Evolutionary conservation across 2,888 invertebrate species (phyloP).

Genomic region (Sinhomidia bicolor): DNA sequence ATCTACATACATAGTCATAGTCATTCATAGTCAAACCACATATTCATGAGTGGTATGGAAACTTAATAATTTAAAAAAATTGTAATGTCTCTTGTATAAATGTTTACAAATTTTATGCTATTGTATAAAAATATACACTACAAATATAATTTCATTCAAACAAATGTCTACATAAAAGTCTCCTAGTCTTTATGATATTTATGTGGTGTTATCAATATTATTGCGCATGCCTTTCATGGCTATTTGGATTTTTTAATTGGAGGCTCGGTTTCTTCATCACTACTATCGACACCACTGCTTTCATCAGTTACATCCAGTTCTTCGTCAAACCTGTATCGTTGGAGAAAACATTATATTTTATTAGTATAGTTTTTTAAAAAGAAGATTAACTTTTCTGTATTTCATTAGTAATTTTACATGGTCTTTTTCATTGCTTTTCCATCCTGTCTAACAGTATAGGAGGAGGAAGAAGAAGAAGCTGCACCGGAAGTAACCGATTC

Average conservation of each 20-base stretch:
- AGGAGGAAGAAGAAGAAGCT: neutral
- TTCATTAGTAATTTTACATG: slow-evolving; percentile 64
- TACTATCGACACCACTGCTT: slow-evolving; percentile 49
- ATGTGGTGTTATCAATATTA: too few relatives aligned
- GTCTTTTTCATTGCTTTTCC: slow-evolving; percentile 70
- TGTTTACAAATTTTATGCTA: too few relatives aligned
- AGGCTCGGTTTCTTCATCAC: slow-evolving; percentile 64
- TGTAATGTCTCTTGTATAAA: too few relatives aligned
- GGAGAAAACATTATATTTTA: too few relatives aligned
- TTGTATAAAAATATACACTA: too few relatives aligned
- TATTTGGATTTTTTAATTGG: slow-evolving; percentile 49
- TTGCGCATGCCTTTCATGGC: neutral
- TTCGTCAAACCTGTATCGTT: slow-evolving; percentile 76
- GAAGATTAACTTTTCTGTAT: slow-evolving; percentile 10
- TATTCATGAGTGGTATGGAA: too few relatives aligned
- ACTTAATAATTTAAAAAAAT: too few relatives aligned
- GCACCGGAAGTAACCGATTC: neutral
- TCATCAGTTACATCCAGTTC: slow-evolving; percentile 77
- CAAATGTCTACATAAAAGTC: too few relatives aligned
- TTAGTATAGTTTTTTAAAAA: neutral
- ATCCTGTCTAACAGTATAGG: neutral
- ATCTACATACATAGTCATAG: too few relatives aligned
- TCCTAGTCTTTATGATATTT: too few relatives aligned
- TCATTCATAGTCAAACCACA: too few relatives aligned
- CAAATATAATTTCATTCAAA: too few relatives aligned